Evolutionary conservation across 2,797 vertebrate genomes (phyloP).

Genomic region (Sebastiscus tertius): DNA sequence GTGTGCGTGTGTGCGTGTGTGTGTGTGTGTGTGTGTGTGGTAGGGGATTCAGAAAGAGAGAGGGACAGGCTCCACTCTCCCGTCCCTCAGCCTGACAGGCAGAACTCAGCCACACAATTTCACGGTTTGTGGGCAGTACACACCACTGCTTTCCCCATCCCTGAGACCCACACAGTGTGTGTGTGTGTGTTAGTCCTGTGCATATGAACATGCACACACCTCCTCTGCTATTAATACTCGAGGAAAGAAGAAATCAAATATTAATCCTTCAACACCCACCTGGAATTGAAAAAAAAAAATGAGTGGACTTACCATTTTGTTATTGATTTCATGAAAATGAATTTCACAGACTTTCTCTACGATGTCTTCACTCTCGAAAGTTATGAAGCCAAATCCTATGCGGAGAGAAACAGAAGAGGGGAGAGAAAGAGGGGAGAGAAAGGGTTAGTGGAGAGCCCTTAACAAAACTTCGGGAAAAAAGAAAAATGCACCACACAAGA

Average conservation of each 20-base stretch:
- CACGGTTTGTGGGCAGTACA: conserved; percentile 82
- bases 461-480: conserved; percentile 63
- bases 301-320: conserved; percentile 97
- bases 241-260: conserved; percentile 83
- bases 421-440: conserved; percentile 40
- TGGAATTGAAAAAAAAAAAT: conserved; percentile 74
- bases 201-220: conserved; percentile 50
- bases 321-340: conserved; percentile 99
- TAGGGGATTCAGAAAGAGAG: conserved; percentile 59
- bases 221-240: conserved; percentile 68
- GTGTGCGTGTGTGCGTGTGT: conserved; percentile 23
- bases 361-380: conserved; percentile 99
- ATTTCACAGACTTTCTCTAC: conserved; percentile 99
- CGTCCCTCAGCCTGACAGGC: conserved; percentile 78
- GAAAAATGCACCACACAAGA: conserved; percentile 57
- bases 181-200: conserved; percentile 41
- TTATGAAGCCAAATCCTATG: conserved; percentile 98
- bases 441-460: conserved; percentile 61
- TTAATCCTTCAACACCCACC: conserved; percentile 79
- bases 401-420: conserved; percentile 62
- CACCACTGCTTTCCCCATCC: conserved; percentile 76
- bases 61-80: conserved; percentile 76
- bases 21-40: conserved; percentile 34
- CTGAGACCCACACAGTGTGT: conserved; percentile 57
- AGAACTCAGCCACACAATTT: conserved; percentile 85